phyloP scores from a whole-genome alignment of 2,113 vertebrate species.

The Cettia cetti region DNA sequence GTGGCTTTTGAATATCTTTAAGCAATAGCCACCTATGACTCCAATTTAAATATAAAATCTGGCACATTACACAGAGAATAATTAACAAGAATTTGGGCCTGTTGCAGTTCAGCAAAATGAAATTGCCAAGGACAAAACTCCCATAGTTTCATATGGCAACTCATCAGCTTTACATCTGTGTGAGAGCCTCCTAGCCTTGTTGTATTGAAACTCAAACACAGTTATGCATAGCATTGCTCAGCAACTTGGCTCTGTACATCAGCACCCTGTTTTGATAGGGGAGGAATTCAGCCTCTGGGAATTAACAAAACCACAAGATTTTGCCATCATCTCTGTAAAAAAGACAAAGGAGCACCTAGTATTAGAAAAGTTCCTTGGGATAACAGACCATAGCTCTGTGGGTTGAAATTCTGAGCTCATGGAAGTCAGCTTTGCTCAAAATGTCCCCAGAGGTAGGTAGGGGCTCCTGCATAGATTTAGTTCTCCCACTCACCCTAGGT shows the following conservation, averaged over 20 bases:
- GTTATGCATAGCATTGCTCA: neutral
- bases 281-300: neutral
- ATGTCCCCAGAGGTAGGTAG: neutral
- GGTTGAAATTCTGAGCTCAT: neutral
- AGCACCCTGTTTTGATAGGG: neutral
- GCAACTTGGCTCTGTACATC: neutral
- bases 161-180: neutral
- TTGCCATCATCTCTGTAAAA: neutral
- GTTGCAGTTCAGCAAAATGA: neutral
- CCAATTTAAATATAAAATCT: neutral
- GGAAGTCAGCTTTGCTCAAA: neutral
- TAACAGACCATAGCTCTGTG: neutral
- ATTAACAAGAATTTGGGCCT: neutral
- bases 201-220: neutral
- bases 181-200: neutral
- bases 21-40: neutral
- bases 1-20: neutral
- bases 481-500: neutral
- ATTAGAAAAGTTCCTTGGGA: neutral
- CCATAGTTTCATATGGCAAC: neutral
- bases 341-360: neutral
- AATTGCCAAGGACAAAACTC: neutral
- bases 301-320: neutral
- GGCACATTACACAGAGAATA: neutral
- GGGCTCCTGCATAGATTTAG: fast-evolving